Conservation (phyloP, 2,888 invertebrate species). For the Andricus quercusramuli region DNA sequence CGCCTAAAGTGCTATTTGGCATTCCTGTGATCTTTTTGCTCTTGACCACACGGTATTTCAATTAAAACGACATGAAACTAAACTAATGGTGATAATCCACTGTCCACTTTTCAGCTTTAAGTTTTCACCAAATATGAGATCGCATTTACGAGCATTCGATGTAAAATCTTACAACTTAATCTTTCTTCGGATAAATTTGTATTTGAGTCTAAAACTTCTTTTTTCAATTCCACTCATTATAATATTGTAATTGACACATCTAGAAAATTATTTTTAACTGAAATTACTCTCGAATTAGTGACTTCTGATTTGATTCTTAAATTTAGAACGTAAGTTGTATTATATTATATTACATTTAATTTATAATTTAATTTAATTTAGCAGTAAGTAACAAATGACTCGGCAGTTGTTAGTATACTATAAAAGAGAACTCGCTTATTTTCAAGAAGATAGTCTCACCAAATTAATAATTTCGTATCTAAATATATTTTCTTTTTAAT, state of each 20-base stretch:
- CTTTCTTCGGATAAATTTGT: not conserved
- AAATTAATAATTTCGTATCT: not conserved
- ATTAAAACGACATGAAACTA: not conserved
- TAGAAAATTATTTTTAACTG: constrained; percentile 8
- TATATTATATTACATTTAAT: constrained; percentile 22
- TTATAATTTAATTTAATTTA: constrained; percentile 5
- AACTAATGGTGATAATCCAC: not conserved
- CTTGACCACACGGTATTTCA: not conserved
- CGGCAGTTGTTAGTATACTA: not conserved
- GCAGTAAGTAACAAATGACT: constrained; percentile 12
- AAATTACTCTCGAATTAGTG: constrained; percentile 1
- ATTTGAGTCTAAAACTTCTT: not conserved
- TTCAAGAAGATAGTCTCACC: constrained; percentile 17
- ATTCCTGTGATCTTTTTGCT: not conserved
- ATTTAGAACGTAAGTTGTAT: not conserved
- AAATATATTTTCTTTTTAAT: not conserved
- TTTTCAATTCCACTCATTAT: constrained; percentile 6
- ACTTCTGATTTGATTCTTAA: not conserved
- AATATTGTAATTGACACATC: constrained; percentile 14
- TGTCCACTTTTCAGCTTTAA: not conserved
- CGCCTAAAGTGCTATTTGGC: not conserved
- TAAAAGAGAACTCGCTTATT: constrained; percentile 14
- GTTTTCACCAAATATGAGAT: constrained; percentile 22
- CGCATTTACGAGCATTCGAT: constrained; percentile 23
- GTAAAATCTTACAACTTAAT: constrained; percentile 21